Conservation (phyloP, 1,140 invertebrate genomes). For the Hesperophylax magnus region DNA sequence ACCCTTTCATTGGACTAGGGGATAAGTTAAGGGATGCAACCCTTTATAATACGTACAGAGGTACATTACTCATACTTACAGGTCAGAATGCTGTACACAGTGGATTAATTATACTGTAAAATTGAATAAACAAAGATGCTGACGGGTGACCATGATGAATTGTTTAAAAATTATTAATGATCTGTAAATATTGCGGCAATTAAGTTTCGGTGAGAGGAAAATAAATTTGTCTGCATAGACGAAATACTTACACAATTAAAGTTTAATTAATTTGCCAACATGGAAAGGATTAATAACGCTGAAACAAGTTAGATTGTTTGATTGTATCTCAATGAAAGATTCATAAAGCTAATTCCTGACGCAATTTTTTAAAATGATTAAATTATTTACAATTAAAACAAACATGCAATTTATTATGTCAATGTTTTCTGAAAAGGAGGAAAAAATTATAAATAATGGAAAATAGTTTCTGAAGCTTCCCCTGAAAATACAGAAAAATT, state of each 20-base stretch:
- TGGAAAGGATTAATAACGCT: neutral
- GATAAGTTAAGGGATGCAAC: neutral
- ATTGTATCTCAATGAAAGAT: too few relatives aligned
- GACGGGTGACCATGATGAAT: conserved; percentile 20
- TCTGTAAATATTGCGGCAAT: conserved; percentile 6
- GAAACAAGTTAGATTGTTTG: neutral
- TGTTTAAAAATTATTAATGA: conserved; percentile 19
- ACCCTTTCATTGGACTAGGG: conserved; percentile 31
- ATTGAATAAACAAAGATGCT: conserved; percentile 43
- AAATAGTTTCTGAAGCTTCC: neutral
- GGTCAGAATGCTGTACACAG: conserved; percentile 14
- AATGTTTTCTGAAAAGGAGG: too few relatives aligned
- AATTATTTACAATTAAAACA: too few relatives aligned
- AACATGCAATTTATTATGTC: too few relatives aligned
- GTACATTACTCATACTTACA: conserved; percentile 37
- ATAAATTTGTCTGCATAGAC: neutral
- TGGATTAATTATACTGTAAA: conserved; percentile 36
- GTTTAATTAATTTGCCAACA: neutral
- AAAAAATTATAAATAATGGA: too few relatives aligned
- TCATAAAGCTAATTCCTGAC: too few relatives aligned
- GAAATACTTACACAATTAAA: neutral
- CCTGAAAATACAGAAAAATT: conserved; percentile 6
- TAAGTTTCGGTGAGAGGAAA: conserved; percentile 9
- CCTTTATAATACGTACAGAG: neutral
- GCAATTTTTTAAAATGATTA: too few relatives aligned